Conservation (phyloP, 2,797 vertebrate genomes). For the Enteromius radiatus region DNA sequence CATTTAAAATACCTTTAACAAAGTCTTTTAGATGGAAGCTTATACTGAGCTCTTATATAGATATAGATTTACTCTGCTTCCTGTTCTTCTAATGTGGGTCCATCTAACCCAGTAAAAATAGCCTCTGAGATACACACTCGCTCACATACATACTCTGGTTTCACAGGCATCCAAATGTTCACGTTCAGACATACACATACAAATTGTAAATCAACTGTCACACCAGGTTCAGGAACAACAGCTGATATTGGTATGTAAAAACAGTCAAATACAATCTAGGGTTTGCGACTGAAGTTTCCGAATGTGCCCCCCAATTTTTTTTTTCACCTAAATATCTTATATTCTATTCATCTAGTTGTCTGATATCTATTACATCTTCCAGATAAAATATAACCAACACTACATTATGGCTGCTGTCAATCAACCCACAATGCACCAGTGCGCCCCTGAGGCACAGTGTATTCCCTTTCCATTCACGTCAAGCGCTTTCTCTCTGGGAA, state of each 20-base stretch:
- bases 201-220: conserved; percentile 66
- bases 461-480: conserved; percentile 60
- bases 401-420: conserved; percentile 68
- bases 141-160: conserved; percentile 47
- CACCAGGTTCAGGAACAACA: conserved; percentile 66
- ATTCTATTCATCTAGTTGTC: conserved; percentile 50
- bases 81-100: conserved; percentile 61
- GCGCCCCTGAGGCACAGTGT: conserved; percentile 69
- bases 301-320: conserved; percentile 57
- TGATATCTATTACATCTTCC: conserved; percentile 68
- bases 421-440: conserved; percentile 67
- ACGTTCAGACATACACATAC: conserved; percentile 44
- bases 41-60: conserved; percentile 52
- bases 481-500: conserved; percentile 66
- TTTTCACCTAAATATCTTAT: conserved; percentile 46
- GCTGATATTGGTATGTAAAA: conserved; percentile 71
- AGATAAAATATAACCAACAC: conserved; percentile 71
- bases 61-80: conserved; percentile 59
- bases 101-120: conserved; percentile 67
- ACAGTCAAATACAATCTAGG: conserved; percentile 72
- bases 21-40: conserved; percentile 62
- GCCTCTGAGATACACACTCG: conserved; percentile 63
- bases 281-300: conserved; percentile 65
- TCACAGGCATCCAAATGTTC: conserved; percentile 34
- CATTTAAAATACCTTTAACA: conserved; percentile 53